Evolutionary conservation across 2,797 vertebrate species (phyloP).

Genomic region (Acanthiza pusilla): DNA sequence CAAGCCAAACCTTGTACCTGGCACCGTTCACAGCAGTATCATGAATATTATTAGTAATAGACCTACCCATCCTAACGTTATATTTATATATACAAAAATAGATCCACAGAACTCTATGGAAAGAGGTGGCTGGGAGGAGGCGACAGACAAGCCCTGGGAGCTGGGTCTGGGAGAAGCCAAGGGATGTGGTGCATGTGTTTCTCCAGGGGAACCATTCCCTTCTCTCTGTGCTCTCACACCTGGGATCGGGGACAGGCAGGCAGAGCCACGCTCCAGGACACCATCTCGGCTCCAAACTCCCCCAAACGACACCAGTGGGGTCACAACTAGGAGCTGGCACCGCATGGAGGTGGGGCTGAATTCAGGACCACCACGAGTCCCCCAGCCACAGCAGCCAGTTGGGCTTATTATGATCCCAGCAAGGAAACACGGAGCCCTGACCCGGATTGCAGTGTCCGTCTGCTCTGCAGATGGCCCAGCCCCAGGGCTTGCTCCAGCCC

Average conservation of each 20-base stretch:
- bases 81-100: constrained; percentile 91
- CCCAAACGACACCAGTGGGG: accelerated
- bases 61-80: constrained; percentile 78
- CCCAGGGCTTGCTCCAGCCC: neutral
- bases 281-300: neutral
- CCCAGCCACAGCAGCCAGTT: accelerated
- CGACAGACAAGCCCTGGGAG: neutral
- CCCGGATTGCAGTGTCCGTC: neutral
- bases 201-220: neutral
- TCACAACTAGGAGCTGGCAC: neutral
- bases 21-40: constrained; percentile 72
- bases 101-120: constrained; percentile 84
- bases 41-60: constrained; percentile 73
- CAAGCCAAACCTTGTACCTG: constrained; percentile 72
- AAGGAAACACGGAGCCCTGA: accelerated
- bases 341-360: neutral
- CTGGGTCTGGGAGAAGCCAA: constrained; percentile 4
- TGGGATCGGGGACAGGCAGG: neutral
- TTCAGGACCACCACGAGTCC: neutral
- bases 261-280: neutral
- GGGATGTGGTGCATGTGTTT: constrained; percentile 32
- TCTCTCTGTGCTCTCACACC: neutral
- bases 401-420: neutral
- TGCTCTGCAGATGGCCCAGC: neutral
- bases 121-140: constrained; percentile 51